Evolutionary conservation across 2,888 invertebrate species (phyloP), one percentile per base, ranked within the genome.

Genomic region (Cataglyphis livida): DNA sequence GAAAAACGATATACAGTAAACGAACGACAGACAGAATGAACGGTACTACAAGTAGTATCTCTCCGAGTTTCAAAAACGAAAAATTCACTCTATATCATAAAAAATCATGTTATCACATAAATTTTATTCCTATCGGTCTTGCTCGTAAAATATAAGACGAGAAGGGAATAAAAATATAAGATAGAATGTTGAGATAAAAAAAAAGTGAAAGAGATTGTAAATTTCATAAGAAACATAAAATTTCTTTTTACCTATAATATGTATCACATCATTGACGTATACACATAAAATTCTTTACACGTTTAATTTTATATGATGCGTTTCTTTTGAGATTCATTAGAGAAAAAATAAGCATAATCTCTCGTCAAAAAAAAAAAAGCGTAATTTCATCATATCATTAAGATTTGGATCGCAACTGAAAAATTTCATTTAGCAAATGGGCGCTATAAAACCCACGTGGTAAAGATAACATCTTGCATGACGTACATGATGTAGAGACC

Each of bases 361-460:
- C 12, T 12, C 12, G 41, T 41, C 41, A 3, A 44, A 51, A 51
- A 1, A 41, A 10, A 41, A 3, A 44, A 51, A 51, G 7, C n/a
- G n/a, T 51, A 1, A n/a, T n/a, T 51, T 21, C 18, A 12, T 32
- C 21, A n/a, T 21, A 32, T 15, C 6, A 48, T 9, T 32, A 15
- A 62, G 44, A 28, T 48, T 75, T 28, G 21, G 0, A 35, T 61
- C n/a, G n/a, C 51, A 71, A 38, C 59, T 41, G 38, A n/a, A 73
- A 61, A 73, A 61, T 59, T 38, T 64, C 32, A 48, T 48, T 74
- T 64, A 32, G 74, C 21, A 66, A 65, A 66, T 65, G n/a, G 28
- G 35, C 3, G n/a, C 48, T 38, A 65, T 65, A 51, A 51, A 65
- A 25, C 9, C 15, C 25, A 54, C 5, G 70, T 15, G 54, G n/a